Conservation (phyloP, 1,140 invertebrate genomes). For the Myzus persicae region DNA sequence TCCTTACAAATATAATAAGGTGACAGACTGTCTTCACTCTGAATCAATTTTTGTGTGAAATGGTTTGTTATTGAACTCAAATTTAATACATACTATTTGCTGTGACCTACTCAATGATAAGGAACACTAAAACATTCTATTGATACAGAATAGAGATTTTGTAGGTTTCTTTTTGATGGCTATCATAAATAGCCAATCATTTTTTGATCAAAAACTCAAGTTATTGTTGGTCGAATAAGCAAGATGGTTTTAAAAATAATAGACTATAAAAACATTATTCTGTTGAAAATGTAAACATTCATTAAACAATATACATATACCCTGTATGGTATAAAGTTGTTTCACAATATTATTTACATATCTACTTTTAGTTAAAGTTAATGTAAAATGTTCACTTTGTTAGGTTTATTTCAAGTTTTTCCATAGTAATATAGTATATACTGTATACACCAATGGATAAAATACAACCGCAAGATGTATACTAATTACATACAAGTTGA, state of each 20-base stretch:
- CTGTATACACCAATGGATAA: neutral
- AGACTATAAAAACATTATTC: neutral
- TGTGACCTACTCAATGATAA: neutral
- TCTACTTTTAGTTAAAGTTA: neutral
- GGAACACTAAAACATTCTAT: neutral
- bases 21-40: too few relatives aligned
- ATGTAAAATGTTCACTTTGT: neutral
- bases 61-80: too few relatives aligned
- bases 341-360: neutral
- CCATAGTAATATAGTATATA: neutral
- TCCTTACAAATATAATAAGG: too few relatives aligned
- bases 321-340: neutral
- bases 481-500: neutral
- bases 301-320: neutral
- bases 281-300: neutral
- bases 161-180: neutral
- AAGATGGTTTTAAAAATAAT: too few relatives aligned
- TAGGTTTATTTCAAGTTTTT: neutral
- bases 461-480: neutral
- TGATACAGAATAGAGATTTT: neutral
- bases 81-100: too few relatives aligned
- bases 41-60: too few relatives aligned
- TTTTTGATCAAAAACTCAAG: neutral
- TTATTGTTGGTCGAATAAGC: neutral
- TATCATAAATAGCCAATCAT: too few relatives aligned